These are phyloP conservation scores for Ancistrus triradiatus DNA, from an alignment of 2,113 vertebrate species.

Conservation along the genomic window DNA sequence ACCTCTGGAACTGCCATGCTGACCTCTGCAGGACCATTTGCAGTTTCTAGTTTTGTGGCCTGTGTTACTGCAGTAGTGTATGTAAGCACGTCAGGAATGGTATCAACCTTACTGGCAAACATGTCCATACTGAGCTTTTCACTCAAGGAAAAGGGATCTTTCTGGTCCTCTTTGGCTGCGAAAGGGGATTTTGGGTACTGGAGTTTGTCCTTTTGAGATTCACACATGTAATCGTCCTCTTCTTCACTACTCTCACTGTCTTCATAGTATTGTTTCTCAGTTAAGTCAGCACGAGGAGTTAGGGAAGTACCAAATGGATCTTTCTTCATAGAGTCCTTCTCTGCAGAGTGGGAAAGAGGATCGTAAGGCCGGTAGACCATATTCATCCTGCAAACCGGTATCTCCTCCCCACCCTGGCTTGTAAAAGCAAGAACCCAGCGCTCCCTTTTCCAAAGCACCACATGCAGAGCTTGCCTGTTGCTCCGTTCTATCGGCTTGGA, in stretches of 20 bases:
- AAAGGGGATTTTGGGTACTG: conserved; percentile 56
- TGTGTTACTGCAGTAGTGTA: conserved; percentile 58
- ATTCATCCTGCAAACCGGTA: conserved; percentile 44
- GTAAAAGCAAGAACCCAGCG: conserved; percentile 65
- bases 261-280: conserved; percentile 66
- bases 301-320: conserved; percentile 74
- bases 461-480: conserved; percentile 44
- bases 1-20: conserved; percentile 55
- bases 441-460: conserved; percentile 65
- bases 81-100: conserved; percentile 61
- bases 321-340: conserved; percentile 61
- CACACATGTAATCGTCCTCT: conserved; percentile 65
- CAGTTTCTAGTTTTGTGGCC: conserved; percentile 56
- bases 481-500: conserved; percentile 48
- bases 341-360: conserved; percentile 46
- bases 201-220: conserved; percentile 45
- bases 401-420: conserved; percentile 63
- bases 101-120: conserved; percentile 37
- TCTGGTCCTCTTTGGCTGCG: conserved; percentile 37
- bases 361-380: conserved; percentile 48
- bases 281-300: conserved; percentile 66
- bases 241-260: conserved; percentile 75
- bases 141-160: conserved; percentile 42
- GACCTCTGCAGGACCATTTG: conserved; percentile 81
- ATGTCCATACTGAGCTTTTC: conserved; percentile 48